Percentiles rank a stretch among this genome's conserved stretches.
Conservation (phyloP, 2,113 vertebrate genomes). For the Laticauda colubrina region DNA sequence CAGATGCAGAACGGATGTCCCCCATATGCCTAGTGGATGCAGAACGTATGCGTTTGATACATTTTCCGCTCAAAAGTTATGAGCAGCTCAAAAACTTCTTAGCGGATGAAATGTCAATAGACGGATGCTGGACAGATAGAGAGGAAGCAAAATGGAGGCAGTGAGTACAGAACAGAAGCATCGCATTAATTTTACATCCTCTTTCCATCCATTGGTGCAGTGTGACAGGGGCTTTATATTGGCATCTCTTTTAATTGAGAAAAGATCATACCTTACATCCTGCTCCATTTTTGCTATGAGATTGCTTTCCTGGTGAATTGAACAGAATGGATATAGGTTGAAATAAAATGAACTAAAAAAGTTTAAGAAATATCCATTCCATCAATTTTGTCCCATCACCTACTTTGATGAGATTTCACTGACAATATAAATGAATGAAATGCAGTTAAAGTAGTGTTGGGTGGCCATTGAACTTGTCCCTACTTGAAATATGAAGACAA, state of each 20-base stretch:
- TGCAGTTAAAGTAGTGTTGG: neutral
- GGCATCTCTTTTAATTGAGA: conserved; percentile 27
- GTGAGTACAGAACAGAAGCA: no score
- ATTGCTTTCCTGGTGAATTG: conserved; percentile 3
- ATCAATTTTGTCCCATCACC: neutral
- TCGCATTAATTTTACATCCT: no score
- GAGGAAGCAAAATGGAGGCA: no score
- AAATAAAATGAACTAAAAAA: conserved; percentile 14
- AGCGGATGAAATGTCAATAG: no score
- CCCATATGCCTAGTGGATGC: no score
- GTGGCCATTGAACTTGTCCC: neutral
- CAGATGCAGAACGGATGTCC: no score
- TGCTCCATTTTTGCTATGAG: neutral
- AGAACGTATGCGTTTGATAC: no score
- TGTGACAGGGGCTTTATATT: neutral
- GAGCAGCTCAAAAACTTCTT: no score
- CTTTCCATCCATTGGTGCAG: no score
- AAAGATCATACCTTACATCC: neutral
- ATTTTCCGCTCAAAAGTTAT: no score
- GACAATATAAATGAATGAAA: neutral
- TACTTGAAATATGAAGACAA: neutral
- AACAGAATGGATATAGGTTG: neutral
- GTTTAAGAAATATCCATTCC: neutral
- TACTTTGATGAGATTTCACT: neutral
- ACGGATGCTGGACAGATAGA: no score